Evolutionary conservation across 2,113 vertebrate species (phyloP).

Genomic region (Zapus hudsonius): DNA sequence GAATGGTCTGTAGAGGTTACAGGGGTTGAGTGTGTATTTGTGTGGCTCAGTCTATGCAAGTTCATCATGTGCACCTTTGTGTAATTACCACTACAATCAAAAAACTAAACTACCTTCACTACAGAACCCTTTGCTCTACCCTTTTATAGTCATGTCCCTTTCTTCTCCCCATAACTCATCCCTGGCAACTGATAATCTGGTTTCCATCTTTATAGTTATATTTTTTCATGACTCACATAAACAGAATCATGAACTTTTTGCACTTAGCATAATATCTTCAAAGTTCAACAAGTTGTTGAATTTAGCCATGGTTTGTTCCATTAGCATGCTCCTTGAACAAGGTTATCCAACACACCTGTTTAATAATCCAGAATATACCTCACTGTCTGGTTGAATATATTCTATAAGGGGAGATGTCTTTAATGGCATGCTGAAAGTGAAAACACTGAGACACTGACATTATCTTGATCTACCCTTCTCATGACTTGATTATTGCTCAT

Average conservation of each 20-base stretch:
- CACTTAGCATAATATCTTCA: slow-evolving; percentile 5
- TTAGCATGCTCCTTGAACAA: slow-evolving; percentile 29
- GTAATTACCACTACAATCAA: background rate
- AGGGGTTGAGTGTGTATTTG: background rate
- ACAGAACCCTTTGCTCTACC: background rate
- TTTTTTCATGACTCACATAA: slow-evolving; percentile 17
- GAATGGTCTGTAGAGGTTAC: background rate
- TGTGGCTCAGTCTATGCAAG: background rate
- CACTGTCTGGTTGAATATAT: background rate
- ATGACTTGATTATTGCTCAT: background rate
- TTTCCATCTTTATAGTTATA: background rate
- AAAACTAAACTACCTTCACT: background rate
- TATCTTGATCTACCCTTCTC: background rate
- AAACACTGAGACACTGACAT: background rate
- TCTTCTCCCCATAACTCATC: background rate
- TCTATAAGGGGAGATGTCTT: slow-evolving; percentile 25
- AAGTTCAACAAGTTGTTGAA: background rate
- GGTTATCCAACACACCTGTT: background rate
- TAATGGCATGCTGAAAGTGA: slow-evolving; percentile 19
- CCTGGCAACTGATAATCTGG: background rate
- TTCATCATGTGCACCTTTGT: background rate
- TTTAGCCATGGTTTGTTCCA: slow-evolving; percentile 45
- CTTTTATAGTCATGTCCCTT: background rate
- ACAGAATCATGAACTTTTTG: background rate
- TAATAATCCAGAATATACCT: slow-evolving; percentile 22